A percentile compares a stretch with the other conserved stretches of the same genome.
phyloP scores from a whole-genome alignment of 2,888 invertebrate genomes.

The Monochamus alternatus region DNA sequence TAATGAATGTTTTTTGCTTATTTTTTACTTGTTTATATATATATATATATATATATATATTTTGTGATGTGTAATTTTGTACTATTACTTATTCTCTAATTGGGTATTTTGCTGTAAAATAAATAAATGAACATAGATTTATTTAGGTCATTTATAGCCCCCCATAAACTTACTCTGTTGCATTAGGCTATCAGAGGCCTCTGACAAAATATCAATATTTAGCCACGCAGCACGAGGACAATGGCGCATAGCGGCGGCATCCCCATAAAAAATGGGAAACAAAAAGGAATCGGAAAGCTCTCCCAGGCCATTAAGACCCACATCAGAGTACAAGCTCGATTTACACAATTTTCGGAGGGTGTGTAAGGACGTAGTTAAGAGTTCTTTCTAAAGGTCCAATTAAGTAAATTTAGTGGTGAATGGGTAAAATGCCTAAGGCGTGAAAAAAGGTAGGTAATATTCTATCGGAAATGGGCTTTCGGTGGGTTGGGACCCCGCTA shows the following conservation, averaged over 20 bases:
- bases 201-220: neutral
- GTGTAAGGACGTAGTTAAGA: conserved; percentile 5
- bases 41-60: too few relatives aligned
- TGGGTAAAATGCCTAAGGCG: neutral
- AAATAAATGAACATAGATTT: too few relatives aligned
- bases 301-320: conserved; percentile 19
- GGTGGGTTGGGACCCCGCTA: neutral
- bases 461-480: neutral
- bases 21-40: too few relatives aligned
- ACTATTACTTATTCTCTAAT: too few relatives aligned
- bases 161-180: too few relatives aligned
- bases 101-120: too few relatives aligned
- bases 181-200: neutral
- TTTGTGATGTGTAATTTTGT: too few relatives aligned
- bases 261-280: conserved; percentile 6
- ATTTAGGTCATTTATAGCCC: too few relatives aligned
- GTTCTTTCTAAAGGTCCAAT: conserved; percentile 8
- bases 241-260: neutral
- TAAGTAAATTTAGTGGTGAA: conserved; percentile 10
- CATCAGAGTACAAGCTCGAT: conserved; percentile 3
- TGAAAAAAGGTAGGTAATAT: neutral
- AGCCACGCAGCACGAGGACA: neutral
- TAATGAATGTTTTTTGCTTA: too few relatives aligned
- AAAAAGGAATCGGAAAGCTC: conserved; percentile 8
- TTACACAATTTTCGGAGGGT: conserved; percentile 15